Evolutionary conservation across 2,113 vertebrate species (phyloP).

Genomic region (Ondatra zibethicus): DNA sequence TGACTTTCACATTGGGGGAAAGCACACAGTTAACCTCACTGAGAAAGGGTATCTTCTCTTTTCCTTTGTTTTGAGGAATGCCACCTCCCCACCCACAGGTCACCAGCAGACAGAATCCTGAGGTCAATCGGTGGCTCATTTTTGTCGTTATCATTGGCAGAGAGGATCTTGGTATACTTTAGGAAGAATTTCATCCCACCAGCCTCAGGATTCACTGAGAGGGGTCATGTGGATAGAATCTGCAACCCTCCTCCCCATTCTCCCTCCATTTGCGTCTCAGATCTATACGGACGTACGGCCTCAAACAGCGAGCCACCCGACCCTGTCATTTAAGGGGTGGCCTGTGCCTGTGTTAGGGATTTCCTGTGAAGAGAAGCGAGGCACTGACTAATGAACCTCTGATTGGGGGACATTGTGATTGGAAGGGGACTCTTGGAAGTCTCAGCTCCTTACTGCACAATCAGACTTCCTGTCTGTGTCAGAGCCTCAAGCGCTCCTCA

Average conservation of each 20-base stretch:
- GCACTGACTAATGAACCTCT: background rate
- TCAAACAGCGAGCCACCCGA: background rate
- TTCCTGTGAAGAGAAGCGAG: background rate
- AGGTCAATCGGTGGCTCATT: background rate
- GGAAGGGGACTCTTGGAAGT: background rate
- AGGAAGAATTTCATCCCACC: background rate
- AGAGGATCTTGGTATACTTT: background rate
- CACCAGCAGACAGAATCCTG: too few relatives aligned
- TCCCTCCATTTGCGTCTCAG: background rate
- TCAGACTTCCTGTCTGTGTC: background rate
- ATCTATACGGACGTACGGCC: background rate
- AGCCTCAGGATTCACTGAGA: background rate
- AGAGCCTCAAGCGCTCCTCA: background rate
- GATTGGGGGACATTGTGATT: constrained; percentile 36
- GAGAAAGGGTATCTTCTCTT: background rate
- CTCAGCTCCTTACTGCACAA: background rate
- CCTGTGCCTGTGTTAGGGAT: background rate
- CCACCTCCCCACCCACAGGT: background rate
- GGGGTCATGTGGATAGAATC: fast-evolving
- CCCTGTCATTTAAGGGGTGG: background rate
- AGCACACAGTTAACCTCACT: background rate
- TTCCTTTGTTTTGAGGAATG: background rate
- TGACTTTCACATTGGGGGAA: background rate
- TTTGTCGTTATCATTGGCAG: background rate
- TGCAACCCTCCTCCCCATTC: background rate